Evolutionary conservation across 2,888 invertebrate genomes (phyloP).

Genomic region (Drosophila paracracens): DNA sequence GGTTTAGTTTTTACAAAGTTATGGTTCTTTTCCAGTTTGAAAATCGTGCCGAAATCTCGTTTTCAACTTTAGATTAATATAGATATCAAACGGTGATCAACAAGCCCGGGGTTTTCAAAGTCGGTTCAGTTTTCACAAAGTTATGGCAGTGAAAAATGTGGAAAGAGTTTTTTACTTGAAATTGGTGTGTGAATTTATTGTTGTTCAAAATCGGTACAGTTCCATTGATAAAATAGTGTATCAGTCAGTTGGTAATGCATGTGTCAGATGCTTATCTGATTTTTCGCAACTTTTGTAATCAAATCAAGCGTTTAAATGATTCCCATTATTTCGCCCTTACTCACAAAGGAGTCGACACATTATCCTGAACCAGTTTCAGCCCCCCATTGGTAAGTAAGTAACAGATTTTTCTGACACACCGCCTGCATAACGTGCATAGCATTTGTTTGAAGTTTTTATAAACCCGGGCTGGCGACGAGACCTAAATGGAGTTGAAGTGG

Average conservation of each 20-base stretch:
- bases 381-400: conserved; percentile 63
- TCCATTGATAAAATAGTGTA: neutral
- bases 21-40: neutral
- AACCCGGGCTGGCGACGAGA: conserved; percentile 35
- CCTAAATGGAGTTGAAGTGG: conserved; percentile 26
- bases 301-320: conserved; percentile 38
- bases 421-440: conserved; percentile 60
- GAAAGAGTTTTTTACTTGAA: neutral
- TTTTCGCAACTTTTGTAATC: conserved; percentile 17
- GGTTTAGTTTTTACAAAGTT: neutral
- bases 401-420: conserved; percentile 83
- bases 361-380: conserved; percentile 34
- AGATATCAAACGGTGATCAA: neutral
- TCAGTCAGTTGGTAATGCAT: neutral
- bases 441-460: conserved; percentile 74
- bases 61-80: neutral
- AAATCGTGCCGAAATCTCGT: neutral
- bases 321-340: conserved; percentile 1
- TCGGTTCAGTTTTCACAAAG: neutral
- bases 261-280: neutral
- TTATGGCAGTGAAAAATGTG: neutral
- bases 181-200: neutral
- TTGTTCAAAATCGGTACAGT: neutral
- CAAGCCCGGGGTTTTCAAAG: neutral
- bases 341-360: conserved; percentile 35